phyloP scores from a whole-genome alignment of 2,888 invertebrate genomes.

The Odontomyia ornata region DNA sequence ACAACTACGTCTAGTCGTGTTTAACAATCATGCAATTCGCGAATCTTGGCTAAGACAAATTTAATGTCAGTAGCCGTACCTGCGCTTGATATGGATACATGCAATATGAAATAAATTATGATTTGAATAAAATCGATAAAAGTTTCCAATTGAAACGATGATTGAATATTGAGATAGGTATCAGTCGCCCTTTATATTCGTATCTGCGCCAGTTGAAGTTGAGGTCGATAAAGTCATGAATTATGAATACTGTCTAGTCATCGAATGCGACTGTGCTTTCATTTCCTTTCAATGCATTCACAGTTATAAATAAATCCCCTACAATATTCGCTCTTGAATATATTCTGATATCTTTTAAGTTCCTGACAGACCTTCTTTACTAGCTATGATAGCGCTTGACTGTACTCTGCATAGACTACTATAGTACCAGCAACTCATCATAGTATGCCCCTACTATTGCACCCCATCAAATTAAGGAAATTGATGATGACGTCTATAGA shows the following conservation, averaged over 20 bases:
- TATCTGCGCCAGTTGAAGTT: not conserved
- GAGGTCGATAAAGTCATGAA: not conserved
- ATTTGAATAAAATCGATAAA: too few species aligned
- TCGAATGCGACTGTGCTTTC: not conserved
- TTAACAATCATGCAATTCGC: too few species aligned
- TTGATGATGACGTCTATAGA: not conserved
- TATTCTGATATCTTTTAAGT: not conserved
- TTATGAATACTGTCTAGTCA: not conserved
- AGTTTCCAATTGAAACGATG: too few species aligned
- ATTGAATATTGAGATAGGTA: too few species aligned
- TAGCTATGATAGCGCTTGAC: not conserved
- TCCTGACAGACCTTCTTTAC: not conserved
- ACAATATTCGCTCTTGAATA: not conserved
- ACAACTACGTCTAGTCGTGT: too few species aligned
- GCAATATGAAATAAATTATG: too few species aligned
- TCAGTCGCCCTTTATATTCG: not conserved
- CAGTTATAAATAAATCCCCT: not conserved
- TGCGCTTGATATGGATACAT: too few species aligned
- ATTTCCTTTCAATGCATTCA: not conserved
- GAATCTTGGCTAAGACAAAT: too few species aligned
- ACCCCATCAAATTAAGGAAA: slow-evolving; percentile 4
- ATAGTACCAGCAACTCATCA: not conserved
- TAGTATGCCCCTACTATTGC: not conserved
- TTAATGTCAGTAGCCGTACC: too few species aligned
- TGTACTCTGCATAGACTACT: not conserved